Percentiles rank a stretch among this genome's conserved stretches.
These are phyloP conservation scores for human DNA, from an alignment of 2,113 vertebrate genomes.

Conservation along the genomic window GRCh38 chr19:30495501-30496000, in stretches of 20 bases:
- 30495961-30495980: no score
- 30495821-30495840: background rate
- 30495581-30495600: background rate
- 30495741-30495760: no score
- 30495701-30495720: background rate
- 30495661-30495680: background rate
- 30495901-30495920: background rate
- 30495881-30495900: background rate
- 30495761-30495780: background rate
- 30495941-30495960: no score
- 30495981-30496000: background rate
- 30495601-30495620: background rate
- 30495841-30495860: background rate
- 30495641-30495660: background rate
- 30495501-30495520: background rate
- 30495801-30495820: background rate
- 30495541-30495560: rapidly evolving
- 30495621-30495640: background rate
- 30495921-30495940: background rate
- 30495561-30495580: background rate
- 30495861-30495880: no score
- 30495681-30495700: background rate
- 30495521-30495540: background rate
- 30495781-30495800: rapidly evolving
- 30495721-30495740: background rate